Evolutionary conservation across 2,888 invertebrate species (phyloP).

Genomic region (Gonocerus acuteangulatus): DNA sequence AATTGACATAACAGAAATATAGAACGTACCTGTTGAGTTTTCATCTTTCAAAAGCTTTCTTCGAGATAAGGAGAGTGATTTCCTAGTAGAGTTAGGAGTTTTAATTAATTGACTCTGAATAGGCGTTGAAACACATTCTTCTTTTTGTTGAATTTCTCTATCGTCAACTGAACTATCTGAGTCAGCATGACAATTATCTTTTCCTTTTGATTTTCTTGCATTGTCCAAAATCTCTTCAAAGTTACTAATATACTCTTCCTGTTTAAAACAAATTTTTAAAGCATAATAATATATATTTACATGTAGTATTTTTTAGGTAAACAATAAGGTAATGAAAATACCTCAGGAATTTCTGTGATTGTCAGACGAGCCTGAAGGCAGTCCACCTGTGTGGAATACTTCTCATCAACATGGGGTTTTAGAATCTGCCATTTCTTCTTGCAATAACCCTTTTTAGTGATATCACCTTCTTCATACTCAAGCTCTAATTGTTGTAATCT

Average conservation of each 20-base stretch:
- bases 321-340: slow-evolving; percentile 19
- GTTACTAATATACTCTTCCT: slow-evolving; percentile 36
- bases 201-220: background rate
- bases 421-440: slow-evolving; percentile 39
- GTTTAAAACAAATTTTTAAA: slow-evolving; percentile 16
- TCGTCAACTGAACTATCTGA: slow-evolving; percentile 21
- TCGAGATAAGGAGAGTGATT: slow-evolving; percentile 4
- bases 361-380: slow-evolving; percentile 36
- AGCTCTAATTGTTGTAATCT: slow-evolving; percentile 38
- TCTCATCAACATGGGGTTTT: slow-evolving; percentile 35
- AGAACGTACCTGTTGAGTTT: background rate
- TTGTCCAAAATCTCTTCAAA: slow-evolving; percentile 29
- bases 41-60: slow-evolving; percentile 6
- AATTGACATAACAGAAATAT: background rate
- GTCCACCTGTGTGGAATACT: slow-evolving; percentile 33
- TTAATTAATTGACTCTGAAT: background rate
- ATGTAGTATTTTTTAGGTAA: background rate
- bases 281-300: background rate
- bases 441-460: slow-evolving; percentile 40
- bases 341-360: slow-evolving; percentile 37
- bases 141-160: slow-evolving; percentile 1
- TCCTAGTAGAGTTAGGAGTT: slow-evolving; percentile 16
- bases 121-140: background rate
- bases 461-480: slow-evolving; percentile 38
- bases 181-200: background rate